A percentile compares a stretch with the other conserved stretches of the same genome.
Conservation (phyloP, 2,888 invertebrate species). For the Eugnorisma glareosa region DNA sequence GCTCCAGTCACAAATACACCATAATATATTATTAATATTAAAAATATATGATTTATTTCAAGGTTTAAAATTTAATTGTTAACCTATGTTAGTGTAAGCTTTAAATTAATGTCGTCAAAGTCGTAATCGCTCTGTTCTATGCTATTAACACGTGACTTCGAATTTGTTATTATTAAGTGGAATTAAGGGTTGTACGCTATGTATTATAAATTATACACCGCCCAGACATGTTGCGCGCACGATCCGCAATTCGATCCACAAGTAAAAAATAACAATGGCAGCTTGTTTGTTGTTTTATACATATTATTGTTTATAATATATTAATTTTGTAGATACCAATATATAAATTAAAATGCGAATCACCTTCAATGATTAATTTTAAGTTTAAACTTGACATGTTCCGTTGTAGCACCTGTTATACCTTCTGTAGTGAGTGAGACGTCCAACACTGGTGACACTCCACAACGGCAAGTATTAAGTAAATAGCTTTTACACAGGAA, state of each 20-base stretch:
- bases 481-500: conserved; percentile 75
- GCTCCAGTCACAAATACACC: conserved; percentile 59
- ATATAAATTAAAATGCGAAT: conserved; percentile 77
- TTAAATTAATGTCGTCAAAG: conserved; percentile 45
- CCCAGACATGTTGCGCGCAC: conserved; percentile 54
- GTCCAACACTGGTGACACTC: conserved; percentile 73
- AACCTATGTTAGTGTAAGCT: conserved; percentile 52
- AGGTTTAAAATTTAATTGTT: conserved; percentile 44
- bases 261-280: conserved; percentile 73
- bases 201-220: conserved; percentile 45
- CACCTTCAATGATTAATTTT: conserved; percentile 71
- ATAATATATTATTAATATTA: conserved; percentile 30
- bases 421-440: conserved; percentile 30
- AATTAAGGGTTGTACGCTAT: conserved; percentile 52
- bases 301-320: conserved; percentile 64
- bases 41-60: conserved; percentile 34
- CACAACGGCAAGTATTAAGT: conserved; percentile 77
- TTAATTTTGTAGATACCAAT: conserved; percentile 73
- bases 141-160: conserved; percentile 45
- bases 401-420: conserved; percentile 23
- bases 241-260: conserved; percentile 44
- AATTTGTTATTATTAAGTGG: conserved; percentile 59
- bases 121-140: conserved; percentile 19
- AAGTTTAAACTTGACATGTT: conserved; percentile 46
- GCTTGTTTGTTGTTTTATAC: conserved; percentile 78